Conservation (phyloP, 2,113 vertebrate species). For the Megalops atlanticus region DNA sequence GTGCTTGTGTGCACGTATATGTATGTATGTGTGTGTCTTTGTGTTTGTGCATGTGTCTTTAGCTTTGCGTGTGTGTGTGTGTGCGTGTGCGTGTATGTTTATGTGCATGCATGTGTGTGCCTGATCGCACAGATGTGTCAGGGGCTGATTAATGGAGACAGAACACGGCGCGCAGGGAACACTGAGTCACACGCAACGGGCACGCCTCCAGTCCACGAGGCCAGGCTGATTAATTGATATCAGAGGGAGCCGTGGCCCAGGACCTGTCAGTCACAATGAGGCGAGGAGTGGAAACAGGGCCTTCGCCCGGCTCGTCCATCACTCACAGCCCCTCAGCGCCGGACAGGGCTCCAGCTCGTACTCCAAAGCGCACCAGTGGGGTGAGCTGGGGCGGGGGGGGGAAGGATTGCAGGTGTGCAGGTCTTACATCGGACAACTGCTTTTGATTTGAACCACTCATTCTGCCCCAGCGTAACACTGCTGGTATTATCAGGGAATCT, state of each 20-base stretch:
- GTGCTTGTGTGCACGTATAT: background rate
- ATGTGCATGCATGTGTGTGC: background rate
- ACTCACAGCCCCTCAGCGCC: background rate
- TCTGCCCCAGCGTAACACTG: background rate
- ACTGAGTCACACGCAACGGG: conserved; percentile 2
- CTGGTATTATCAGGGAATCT: background rate
- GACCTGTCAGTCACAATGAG: background rate
- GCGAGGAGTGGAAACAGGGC: background rate
- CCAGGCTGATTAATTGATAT: conserved; percentile 2
- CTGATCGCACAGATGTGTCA: background rate
- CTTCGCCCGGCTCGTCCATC: background rate
- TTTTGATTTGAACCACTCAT: background rate
- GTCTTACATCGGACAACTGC: background rate
- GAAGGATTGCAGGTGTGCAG: background rate
- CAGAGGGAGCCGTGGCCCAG: background rate
- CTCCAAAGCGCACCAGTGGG: background rate
- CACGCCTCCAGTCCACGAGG: background rate
- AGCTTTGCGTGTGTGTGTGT: background rate
- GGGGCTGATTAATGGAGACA: conserved; percentile 1
- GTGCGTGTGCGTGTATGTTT: background rate
- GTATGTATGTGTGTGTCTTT: background rate
- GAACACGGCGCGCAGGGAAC: background rate
- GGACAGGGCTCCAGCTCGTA: background rate
- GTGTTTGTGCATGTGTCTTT: background rate
- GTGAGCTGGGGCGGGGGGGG: too few relatives aligned